phyloP scores from a whole-genome alignment of 2,113 vertebrate genomes.

The Sphaerodactylus townsendi region DNA sequence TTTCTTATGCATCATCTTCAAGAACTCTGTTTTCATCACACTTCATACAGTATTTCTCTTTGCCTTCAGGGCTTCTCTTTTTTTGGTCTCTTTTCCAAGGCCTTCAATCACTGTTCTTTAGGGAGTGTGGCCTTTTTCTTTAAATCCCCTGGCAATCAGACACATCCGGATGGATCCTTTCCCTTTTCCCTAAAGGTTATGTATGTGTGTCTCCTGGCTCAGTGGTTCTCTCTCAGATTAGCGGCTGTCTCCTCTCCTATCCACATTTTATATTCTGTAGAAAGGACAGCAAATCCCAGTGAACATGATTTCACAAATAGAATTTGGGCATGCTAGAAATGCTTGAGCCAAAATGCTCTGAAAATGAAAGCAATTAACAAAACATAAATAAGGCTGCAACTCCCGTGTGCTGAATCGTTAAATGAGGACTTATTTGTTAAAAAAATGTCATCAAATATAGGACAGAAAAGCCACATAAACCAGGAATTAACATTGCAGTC shows the following conservation, averaged over 20 bases:
- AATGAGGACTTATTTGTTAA: slow-evolving; percentile 64
- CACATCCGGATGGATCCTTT: slow-evolving; percentile 43
- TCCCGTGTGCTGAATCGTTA: slow-evolving; percentile 59
- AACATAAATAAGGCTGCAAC: slow-evolving; percentile 63
- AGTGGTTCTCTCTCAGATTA: slow-evolving; percentile 58
- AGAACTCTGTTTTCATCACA: slow-evolving; percentile 34
- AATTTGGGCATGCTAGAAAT: slow-evolving; percentile 43
- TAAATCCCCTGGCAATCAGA: slow-evolving; percentile 52
- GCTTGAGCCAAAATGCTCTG: slow-evolving; percentile 60
- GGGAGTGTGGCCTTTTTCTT: slow-evolving; percentile 53
- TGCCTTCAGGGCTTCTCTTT: slow-evolving; percentile 53
- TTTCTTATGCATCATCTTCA: not conserved
- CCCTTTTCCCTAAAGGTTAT: slow-evolving; percentile 44
- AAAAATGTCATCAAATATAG: slow-evolving; percentile 64
- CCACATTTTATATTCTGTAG: slow-evolving; percentile 61
- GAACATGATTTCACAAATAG: slow-evolving; percentile 60
- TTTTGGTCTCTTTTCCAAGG: slow-evolving; percentile 38
- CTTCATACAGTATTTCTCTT: slow-evolving; percentile 33
- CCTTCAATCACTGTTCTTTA: slow-evolving; percentile 43
- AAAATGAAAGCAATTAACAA: slow-evolving; percentile 52
- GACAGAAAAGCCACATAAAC: slow-evolving; percentile 66
- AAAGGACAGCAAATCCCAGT: slow-evolving; percentile 58
- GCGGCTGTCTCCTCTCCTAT: slow-evolving; percentile 53
- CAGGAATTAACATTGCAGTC: slow-evolving; percentile 54
- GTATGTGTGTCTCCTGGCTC: slow-evolving; percentile 26